These are phyloP conservation scores for Monarcha castaneiventris DNA, from an alignment of 2,113 vertebrate species.

Conservation along the genomic window DNA sequence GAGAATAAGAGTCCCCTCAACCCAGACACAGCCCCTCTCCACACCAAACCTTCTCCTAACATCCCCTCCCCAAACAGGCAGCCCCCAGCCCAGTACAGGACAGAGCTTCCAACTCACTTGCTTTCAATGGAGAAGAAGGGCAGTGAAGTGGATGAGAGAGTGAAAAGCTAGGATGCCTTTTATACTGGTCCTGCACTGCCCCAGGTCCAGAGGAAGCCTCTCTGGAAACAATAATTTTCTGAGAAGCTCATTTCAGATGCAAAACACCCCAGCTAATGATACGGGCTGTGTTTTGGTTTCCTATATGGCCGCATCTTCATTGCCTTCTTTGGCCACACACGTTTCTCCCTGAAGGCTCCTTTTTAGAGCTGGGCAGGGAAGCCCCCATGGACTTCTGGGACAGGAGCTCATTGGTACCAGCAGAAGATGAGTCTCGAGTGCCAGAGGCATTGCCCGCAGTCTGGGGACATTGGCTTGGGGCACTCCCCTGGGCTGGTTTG, in stretches of 20 bases:
- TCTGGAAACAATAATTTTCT: neutral
- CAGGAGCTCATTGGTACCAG: neutral
- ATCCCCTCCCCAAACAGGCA: neutral
- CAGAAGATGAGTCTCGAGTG: neutral
- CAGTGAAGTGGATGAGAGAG: neutral
- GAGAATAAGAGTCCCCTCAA: neutral
- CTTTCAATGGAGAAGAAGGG: neutral
- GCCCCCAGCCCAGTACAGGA: rapidly evolving
- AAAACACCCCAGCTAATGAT: neutral
- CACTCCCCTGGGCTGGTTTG: neutral
- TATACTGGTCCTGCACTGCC: neutral
- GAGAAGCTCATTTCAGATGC: neutral
- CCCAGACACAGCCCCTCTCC: neutral
- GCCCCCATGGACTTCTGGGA: neutral
- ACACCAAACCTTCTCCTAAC: neutral
- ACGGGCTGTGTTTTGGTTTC: neutral
- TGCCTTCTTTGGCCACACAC: neutral
- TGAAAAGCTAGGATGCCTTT: neutral
- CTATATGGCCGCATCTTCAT: neutral
- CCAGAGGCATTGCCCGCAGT: neutral
- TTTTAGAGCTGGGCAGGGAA: neutral
- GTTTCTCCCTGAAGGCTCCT: neutral
- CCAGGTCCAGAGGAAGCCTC: neutral
- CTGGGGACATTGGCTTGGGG: neutral
- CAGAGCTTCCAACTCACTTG: neutral